These are phyloP conservation scores for Alosa sapidissima DNA, from an alignment of 2,797 vertebrate species.

Conservation along the genomic window DNA sequence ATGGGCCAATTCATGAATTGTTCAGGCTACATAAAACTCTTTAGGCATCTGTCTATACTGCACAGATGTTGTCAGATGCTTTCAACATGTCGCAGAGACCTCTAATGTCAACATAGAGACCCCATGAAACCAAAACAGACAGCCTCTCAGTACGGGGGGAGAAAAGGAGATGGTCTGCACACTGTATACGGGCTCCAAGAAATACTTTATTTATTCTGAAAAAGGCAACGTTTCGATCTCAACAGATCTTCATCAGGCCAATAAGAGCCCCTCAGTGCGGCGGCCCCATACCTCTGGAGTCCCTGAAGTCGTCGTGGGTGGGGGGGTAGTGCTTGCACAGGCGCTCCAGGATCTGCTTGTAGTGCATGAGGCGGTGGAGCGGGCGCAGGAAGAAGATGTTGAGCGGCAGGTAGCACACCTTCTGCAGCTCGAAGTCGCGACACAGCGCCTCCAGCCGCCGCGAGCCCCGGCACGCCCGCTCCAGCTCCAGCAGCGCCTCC, in stretches of 20 bases:
- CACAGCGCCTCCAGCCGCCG: slow-evolving; percentile 84
- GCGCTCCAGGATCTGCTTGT: slow-evolving; percentile 95
- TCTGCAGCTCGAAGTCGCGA: slow-evolving; percentile 95
- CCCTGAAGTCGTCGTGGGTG: slow-evolving; percentile 88
- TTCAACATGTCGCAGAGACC: neutral
- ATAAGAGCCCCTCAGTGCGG: neutral
- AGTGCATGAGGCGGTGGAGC: slow-evolving; percentile 93
- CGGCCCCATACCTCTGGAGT: slow-evolving; percentile 82
- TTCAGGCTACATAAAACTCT: neutral
- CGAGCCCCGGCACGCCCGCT: slow-evolving; percentile 80
- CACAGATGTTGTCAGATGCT: neutral
- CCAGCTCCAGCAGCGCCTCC: slow-evolving; percentile 86
- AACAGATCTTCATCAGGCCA: no score
- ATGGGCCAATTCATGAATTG: neutral
- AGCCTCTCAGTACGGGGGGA: no score
- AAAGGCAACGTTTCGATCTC: no score
- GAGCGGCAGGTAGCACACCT: slow-evolving; percentile 95
- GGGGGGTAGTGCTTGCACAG: slow-evolving; percentile 93
- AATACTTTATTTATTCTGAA: no score
- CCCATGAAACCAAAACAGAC: neutral
- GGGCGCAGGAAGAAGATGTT: slow-evolving; percentile 94
- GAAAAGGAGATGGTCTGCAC: no score
- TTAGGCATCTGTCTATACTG: neutral
- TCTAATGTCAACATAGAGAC: neutral
- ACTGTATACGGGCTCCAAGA: no score